Evolutionary conservation across 2,113 vertebrate genomes (phyloP).

Genomic region (Melanerpes aurifrons): DNA sequence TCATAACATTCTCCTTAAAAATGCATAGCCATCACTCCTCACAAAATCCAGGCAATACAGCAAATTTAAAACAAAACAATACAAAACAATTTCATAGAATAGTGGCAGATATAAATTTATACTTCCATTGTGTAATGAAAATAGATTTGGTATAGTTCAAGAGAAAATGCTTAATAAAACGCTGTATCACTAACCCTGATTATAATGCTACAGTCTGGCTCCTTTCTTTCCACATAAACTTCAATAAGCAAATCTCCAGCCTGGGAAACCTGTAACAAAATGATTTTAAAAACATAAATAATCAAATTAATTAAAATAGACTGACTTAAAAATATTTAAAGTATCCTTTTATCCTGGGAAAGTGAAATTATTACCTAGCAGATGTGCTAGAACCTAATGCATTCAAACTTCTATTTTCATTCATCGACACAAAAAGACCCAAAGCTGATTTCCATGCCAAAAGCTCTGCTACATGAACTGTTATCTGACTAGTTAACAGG

Average conservation of each 20-base stretch:
- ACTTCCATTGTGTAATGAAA: not conserved
- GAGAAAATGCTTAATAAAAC: not conserved
- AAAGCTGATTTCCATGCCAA: not conserved
- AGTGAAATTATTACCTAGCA: not conserved
- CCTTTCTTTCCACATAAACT: slow-evolving; percentile 92
- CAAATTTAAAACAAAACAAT: not conserved
- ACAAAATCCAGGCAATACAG: not conserved
- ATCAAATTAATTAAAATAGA: not conserved
- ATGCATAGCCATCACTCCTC: not conserved
- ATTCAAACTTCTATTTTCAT: not conserved
- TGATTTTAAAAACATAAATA: not conserved
- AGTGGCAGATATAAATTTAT: not conserved
- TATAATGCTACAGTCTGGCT: slow-evolving; percentile 90
- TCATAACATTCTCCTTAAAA: not conserved
- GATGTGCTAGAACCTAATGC: not conserved
- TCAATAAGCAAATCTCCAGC: slow-evolving; percentile 95
- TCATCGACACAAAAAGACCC: not conserved
- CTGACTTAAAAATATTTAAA: not conserved
- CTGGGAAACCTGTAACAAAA: slow-evolving; percentile 86
- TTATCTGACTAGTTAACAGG: not conserved
- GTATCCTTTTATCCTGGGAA: not conserved
- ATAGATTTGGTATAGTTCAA: not conserved
- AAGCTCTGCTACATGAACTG: not conserved
- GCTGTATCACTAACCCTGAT: slow-evolving; percentile 82
- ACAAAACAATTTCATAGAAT: not conserved